Base-by-base conservation (phyloP, 2,113 vertebrate genomes). In the Rhinichthys klamathensis region DNA sequence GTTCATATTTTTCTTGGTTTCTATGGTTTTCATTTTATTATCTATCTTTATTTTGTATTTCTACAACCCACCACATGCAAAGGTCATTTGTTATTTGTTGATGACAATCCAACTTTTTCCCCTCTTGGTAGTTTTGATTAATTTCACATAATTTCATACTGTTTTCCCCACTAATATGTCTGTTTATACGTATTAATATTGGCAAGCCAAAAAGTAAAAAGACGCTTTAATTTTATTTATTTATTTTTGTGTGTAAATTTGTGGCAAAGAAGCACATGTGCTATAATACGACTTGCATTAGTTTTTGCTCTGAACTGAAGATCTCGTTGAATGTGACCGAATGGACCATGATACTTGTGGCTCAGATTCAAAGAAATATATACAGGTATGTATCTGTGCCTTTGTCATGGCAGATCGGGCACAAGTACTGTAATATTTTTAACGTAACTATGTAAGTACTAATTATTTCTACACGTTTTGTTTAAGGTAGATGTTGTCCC, bases 21-120 rank as follows among this genome's bases (percentile, higher is more conserved):
- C 74, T 25, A 65, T 67, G 75, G 74, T 41, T 56, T 70, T 85
- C 46, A 77, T 56, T 25, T 18, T 21, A 25, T 77, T 54, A 32
- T 41, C 13, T 35, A 46, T 44, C 74, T 51, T 63, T 23, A 18
- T 51, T 54, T 41, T 70, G 54, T 70, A 44, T 70, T n/a, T 60
- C 63, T 70, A 16, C 72, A 69, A 51, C 80, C 80, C 80, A 67
- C 61, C 25, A 81, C 61, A 51, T 81, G 60, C 63, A 81, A 69
- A 69, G 61, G 79, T 81, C 78, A 80, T 41, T 46, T 80, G 25
- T 54, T 76, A 35, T 65, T 65, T 63, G 79, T 69, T 69, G 79
- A 81, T 7, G n/a, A 65, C 38, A 63, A 80, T 44, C 15, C 56
- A 81, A 51, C 11, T 32, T 74, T 73, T 30, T 9, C 5, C 9